A percentile compares a stretch with the other conserved stretches of the same genome.
Evolutionary conservation across 2,797 vertebrate genomes (phyloP).

Genomic region (Urophycis tenuis): DNA sequence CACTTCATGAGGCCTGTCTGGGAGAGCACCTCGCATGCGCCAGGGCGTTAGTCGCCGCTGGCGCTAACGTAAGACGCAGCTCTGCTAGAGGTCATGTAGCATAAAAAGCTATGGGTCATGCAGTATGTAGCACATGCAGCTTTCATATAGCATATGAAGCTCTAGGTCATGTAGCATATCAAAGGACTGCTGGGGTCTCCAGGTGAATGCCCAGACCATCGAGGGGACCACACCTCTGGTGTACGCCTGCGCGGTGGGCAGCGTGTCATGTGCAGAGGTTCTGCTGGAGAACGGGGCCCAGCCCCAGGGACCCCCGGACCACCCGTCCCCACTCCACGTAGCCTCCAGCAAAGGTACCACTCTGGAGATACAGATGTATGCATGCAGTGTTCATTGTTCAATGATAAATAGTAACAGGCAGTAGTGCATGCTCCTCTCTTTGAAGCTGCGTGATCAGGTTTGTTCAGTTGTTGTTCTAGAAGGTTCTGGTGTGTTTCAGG

Average conservation of each 20-base stretch:
- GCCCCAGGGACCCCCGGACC: constrained; percentile 77
- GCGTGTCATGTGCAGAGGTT: constrained; percentile 78
- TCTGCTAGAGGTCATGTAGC: neutral
- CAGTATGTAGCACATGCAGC: neutral
- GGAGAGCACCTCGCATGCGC: constrained; percentile 86
- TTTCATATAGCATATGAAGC: constrained; percentile 24
- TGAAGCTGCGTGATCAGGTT: neutral
- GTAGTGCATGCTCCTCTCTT: neutral
- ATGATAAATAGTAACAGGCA: neutral
- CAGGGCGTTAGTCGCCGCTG: constrained; percentile 86
- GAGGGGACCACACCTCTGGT: constrained; percentile 90
- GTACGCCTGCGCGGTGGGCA: constrained; percentile 85
- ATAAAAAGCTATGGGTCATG: constrained; percentile 25
- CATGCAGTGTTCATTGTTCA: neutral
- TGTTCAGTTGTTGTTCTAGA: too few species aligned
- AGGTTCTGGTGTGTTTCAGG: neutral
- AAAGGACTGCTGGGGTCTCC: constrained; percentile 44
- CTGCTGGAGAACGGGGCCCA: constrained; percentile 86
- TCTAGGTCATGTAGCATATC: neutral
- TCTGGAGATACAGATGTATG: too few species aligned
- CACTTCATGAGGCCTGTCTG: constrained; percentile 89
- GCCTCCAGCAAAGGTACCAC: constrained; percentile 83
- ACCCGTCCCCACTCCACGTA: constrained; percentile 87
- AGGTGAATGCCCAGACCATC: constrained; percentile 89
- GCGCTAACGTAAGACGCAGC: constrained; percentile 82